A percentile compares a stretch with the other conserved stretches of the same genome.
Conservation (phyloP, 2,888 invertebrate genomes). For the Sesia apiformis region DNA sequence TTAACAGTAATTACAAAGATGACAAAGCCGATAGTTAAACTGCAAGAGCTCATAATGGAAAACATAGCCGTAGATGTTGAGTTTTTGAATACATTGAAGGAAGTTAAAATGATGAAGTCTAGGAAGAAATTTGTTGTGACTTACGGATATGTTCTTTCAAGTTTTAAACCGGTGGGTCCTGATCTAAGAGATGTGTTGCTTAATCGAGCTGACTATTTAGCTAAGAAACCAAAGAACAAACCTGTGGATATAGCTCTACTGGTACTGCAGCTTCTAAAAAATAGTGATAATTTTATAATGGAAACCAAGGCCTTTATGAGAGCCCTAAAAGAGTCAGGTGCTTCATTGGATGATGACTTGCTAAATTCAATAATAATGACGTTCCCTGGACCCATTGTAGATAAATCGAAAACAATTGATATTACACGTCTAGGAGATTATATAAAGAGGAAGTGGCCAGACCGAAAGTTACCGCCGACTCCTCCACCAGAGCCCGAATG, state of each 20-base stretch:
- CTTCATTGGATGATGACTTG: constrained; percentile 14
- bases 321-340: constrained; percentile 1
- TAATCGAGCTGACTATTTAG: constrained; percentile 34
- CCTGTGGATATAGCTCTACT: constrained; percentile 34
- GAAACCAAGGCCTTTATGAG: constrained; percentile 8
- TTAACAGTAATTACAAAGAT: constrained; percentile 9
- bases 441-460: constrained; percentile 11
- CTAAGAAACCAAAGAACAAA: constrained; percentile 26
- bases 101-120: constrained; percentile 19
- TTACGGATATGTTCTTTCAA: constrained; percentile 26
- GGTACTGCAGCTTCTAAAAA: constrained; percentile 18
- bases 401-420: constrained; percentile 21
- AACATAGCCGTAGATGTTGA: constrained; percentile 29
- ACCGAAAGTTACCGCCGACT: constrained; percentile 6
- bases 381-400: constrained; percentile 24
- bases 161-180: constrained; percentile 16
- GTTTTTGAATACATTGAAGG: constrained; percentile 23
- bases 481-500: constrained; percentile 8
- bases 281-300: constrained; percentile 21
- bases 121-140: constrained; percentile 26
- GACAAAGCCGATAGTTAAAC: constrained; percentile 25
- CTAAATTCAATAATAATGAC: constrained; percentile 10
- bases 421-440: constrained; percentile 11
- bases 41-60: constrained; percentile 33
- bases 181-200: constrained; percentile 38